Evolutionary conservation across 2,888 invertebrate genomes (phyloP), one percentile per base, ranked within the genome.

Genomic region (Xestoiulus laeticollis): DNA sequence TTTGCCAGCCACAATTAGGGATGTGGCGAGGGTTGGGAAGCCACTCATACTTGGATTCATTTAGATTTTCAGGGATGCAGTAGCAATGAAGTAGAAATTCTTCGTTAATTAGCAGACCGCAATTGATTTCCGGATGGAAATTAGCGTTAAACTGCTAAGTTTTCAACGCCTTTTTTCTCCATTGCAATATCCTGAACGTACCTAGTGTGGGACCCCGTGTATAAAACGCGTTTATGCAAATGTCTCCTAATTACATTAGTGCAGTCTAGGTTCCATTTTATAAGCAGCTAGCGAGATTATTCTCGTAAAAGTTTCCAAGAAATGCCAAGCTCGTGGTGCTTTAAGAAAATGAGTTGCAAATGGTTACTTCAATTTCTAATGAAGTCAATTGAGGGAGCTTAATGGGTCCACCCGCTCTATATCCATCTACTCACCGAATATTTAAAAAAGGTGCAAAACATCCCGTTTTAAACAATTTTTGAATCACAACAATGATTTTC

Each of bases 121-220:
- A 83, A 2, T 30, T 83, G 83, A 59, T 83, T 83, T 83, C 83
- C 32, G 32, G 83, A 30, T 83, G 83, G 19, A 83, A 83, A 83
- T 82, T 82, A 83, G n/a, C 32, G 83, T 83, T n/a, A 83, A 83
- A 48, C 48, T n/a, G n/a, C n/a, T 38, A 38, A 38, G 38, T 38
- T 38, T 38, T 38, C 38, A 38, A 38, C 38, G 38, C 38, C 6
- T 38, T 38, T 38, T 38, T 38, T 38, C n/a, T n/a, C n/a, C n/a
- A 16, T 16, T 48, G 16, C 16, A 2, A 12, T 12, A 12, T 12
- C 12, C 12, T 48, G 16, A 1, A 12, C 48, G 48, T 48, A 12
- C 48, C 38, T 38, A 38, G 38, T 38, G 6, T 38, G 38, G 38
- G 38, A 6, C 4, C 6, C 38, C 6, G 6, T 6, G 16, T 48